phyloP scores from a whole-genome alignment of 1,140 invertebrate genomes.

The Fopius arisanus region DNA sequence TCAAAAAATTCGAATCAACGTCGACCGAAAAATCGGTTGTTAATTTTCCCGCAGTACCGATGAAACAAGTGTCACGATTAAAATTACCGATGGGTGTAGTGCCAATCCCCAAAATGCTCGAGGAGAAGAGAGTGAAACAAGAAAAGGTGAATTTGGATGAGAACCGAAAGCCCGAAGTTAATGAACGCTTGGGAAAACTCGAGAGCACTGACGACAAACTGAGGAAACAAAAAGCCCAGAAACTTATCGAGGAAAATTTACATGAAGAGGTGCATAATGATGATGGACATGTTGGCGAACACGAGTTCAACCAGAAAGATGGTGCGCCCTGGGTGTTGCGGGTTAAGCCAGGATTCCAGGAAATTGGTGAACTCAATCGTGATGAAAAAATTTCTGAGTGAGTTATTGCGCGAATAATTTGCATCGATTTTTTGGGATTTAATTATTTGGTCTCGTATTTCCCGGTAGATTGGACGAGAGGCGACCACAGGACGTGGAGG shows the following conservation, averaged over 20 bases:
- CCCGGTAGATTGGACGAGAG: slow-evolving; percentile 49
- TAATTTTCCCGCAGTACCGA: slow-evolving; percentile 7
- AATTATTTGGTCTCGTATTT: neutral
- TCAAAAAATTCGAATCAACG: slow-evolving; percentile 38
- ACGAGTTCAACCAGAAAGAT: slow-evolving; percentile 39
- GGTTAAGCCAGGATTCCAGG: slow-evolving; percentile 52
- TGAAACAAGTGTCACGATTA: slow-evolving; percentile 40
- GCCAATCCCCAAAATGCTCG: slow-evolving; percentile 54
- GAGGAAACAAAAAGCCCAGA: neutral
- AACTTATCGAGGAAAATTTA: slow-evolving; percentile 37
- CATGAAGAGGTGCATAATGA: slow-evolving; percentile 29
- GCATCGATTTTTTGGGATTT: too few relatives aligned
- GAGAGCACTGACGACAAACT: slow-evolving; percentile 16
- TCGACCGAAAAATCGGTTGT: slow-evolving; percentile 31
- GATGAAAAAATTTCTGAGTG: slow-evolving; percentile 48
- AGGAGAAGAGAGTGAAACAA: slow-evolving; percentile 28
- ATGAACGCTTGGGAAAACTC: neutral
- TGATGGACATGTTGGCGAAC: slow-evolving; percentile 46
- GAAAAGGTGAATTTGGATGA: slow-evolving; percentile 24
- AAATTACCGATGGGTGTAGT: slow-evolving; percentile 58
- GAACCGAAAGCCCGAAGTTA: slow-evolving; percentile 13
- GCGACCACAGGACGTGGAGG: slow-evolving; percentile 46
- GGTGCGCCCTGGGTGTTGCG: slow-evolving; percentile 44
- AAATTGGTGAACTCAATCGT: slow-evolving; percentile 58
- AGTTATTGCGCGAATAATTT: slow-evolving; percentile 8